Base-by-base conservation (phyloP, 2,888 invertebrate genomes). In the Linyphia triangularis region DNA sequence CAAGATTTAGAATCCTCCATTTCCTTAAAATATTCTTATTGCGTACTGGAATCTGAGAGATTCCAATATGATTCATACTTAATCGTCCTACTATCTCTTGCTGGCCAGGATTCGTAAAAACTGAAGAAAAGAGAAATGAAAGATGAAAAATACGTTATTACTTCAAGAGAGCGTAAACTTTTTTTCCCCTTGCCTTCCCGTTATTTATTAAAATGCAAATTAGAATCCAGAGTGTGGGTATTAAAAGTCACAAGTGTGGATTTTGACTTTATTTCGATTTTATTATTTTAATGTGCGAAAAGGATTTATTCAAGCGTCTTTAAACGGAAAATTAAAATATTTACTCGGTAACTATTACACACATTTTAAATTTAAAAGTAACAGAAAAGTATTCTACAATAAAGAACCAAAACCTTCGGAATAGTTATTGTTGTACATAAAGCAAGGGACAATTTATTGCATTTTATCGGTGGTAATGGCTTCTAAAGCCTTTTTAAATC, bases 41-140 rank as follows among this genome's bases (percentile, higher is more conserved):
- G 51, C 51, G 51, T 51, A n/a, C 51, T 3, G n/a, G 51, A n/a
- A 13, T 51, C 51, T 51, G 16, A 5, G 51, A 51, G 51, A 51
- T 51, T 51, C 65, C 67, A 79, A 79, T 67, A 79, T 43, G 28
- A 67, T 43, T 33, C 67, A 43, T 67, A 24, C 30, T 67, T 67
- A 78, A 78, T 78, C 63, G 65, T 40, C 26, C 63, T n/a, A 16
- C 65, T 43, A 72, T 72, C 72, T 72, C 28, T 43, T 28, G 51
- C 51, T n/a, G 13, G 51, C 9, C 33, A 33, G 33, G 33, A 5
- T 51, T 51, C 51, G n/a, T 51, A 51, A 51, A 51, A 51, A 51
- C 51, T n/a, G 16, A n/a, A 51, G 51, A 13, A 51, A 51, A 51
- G 51, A n/a, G 51, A n/a, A 51, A 51, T 51, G 51, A 51, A 51